These are phyloP conservation scores for Brachionus manjavacas DNA, from an alignment of 1,140 invertebrate species.

Conservation along the genomic window DNA sequence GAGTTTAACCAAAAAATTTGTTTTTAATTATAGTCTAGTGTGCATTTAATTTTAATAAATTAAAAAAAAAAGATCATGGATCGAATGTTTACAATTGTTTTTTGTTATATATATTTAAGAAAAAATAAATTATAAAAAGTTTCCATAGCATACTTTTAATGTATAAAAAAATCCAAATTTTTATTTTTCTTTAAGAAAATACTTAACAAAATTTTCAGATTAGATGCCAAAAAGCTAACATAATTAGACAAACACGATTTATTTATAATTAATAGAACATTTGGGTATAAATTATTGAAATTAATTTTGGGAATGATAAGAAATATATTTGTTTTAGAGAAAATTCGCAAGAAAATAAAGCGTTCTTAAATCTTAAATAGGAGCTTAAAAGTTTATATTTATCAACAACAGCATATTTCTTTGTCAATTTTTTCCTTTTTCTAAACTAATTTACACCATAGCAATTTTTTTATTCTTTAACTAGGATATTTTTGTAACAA, in stretches of 20 bases:
- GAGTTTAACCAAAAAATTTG: background rate
- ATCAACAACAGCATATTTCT: background rate
- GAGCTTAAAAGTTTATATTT: background rate
- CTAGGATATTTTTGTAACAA: background rate
- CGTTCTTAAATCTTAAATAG: background rate
- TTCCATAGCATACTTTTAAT: background rate
- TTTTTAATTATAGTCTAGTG: background rate
- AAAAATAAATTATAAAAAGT: background rate
- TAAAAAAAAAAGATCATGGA: background rate
- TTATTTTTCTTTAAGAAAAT: background rate
- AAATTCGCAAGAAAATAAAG: background rate
- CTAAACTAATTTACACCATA: too few species aligned
- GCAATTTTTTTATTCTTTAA: background rate
- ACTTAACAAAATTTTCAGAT: background rate
- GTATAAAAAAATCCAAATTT: background rate
- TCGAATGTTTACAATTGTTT: background rate
- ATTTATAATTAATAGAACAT: background rate
- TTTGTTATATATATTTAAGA: too few species aligned
- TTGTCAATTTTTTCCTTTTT: background rate
- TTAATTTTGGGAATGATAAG: background rate
- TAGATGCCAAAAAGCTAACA: background rate
- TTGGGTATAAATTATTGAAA: background rate
- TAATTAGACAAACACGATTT: background rate
- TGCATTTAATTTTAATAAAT: background rate
- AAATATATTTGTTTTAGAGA: background rate